Conservation (phyloP, 1,140 invertebrate genomes). For the Trichonephila clavata region DNA sequence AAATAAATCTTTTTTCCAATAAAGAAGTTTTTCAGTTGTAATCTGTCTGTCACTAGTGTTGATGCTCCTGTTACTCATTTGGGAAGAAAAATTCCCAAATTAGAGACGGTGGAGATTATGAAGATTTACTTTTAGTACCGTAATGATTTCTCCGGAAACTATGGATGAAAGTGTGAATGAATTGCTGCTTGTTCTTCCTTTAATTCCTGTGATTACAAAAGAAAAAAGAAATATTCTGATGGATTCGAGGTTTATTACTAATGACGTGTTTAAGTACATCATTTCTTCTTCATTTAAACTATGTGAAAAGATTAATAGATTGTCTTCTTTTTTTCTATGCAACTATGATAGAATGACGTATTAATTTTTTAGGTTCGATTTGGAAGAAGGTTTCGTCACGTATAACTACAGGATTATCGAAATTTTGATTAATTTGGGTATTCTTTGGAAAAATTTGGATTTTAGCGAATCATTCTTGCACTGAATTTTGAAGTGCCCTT, state of each 20-base stretch:
- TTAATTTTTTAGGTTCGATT: too few species aligned
- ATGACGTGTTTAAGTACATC: slow-evolving; percentile 11
- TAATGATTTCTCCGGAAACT: neutral
- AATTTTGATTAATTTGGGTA: too few species aligned
- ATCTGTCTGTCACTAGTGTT: slow-evolving; percentile 13
- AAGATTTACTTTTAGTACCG: neutral
- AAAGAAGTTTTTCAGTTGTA: slow-evolving; percentile 20
- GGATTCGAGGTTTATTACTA: neutral
- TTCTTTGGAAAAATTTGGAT: too few species aligned
- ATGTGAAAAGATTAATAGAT: neutral
- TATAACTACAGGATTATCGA: too few species aligned
- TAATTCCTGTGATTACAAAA: slow-evolving; percentile 45
- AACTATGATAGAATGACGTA: too few species aligned
- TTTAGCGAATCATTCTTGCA: too few species aligned
- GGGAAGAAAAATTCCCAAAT: neutral
- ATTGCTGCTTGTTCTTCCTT: slow-evolving; percentile 14
- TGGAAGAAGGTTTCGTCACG: too few species aligned
- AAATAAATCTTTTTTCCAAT: neutral
- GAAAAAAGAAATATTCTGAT: neutral
- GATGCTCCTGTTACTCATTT: neutral
- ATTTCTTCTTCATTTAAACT: neutral
- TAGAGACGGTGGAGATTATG: neutral
- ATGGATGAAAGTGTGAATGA: slow-evolving; percentile 9
- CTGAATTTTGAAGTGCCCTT: too few species aligned
- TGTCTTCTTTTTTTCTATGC: too few species aligned